Conservation (phyloP, 2,113 vertebrate species). For the Danio rerio region DNA sequence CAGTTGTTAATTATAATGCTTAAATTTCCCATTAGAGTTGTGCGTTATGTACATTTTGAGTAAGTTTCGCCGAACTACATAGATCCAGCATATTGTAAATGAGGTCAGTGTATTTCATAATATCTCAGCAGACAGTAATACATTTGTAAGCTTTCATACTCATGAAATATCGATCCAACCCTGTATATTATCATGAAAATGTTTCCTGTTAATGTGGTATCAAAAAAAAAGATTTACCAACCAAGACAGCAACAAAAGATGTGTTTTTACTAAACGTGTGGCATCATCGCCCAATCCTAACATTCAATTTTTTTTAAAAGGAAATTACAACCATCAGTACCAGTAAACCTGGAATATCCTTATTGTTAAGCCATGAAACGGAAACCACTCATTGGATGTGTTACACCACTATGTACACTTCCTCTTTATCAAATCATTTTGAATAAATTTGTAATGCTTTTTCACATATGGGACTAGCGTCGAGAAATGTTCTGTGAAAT, state of each 20-base stretch:
- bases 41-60: not conserved
- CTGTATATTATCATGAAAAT: not conserved
- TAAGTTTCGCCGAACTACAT: not conserved
- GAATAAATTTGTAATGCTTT: not conserved
- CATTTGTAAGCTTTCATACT: not conserved
- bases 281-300: not conserved
- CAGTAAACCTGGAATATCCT: conserved; percentile 58
- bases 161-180: not conserved
- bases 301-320: conserved; percentile 39
- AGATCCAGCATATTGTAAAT: not conserved
- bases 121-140: not conserved
- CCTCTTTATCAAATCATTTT: not conserved
- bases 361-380: conserved; percentile 16
- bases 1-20: not conserved
- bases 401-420: conserved; percentile 4
- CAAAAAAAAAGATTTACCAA: not conserved
- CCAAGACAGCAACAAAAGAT: not conserved
- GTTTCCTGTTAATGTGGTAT: not conserved
- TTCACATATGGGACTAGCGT: not conserved
- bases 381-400: conserved; percentile 48
- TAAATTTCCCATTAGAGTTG: not conserved
- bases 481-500: not conserved
- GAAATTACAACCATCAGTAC: conserved; percentile 47
- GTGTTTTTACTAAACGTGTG: conserved; percentile 3
- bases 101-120: not conserved